Base-by-base conservation (phyloP, 35 echinoderm and acorn worm genomes). In the Heliocidaris erythrogramma region DNA sequence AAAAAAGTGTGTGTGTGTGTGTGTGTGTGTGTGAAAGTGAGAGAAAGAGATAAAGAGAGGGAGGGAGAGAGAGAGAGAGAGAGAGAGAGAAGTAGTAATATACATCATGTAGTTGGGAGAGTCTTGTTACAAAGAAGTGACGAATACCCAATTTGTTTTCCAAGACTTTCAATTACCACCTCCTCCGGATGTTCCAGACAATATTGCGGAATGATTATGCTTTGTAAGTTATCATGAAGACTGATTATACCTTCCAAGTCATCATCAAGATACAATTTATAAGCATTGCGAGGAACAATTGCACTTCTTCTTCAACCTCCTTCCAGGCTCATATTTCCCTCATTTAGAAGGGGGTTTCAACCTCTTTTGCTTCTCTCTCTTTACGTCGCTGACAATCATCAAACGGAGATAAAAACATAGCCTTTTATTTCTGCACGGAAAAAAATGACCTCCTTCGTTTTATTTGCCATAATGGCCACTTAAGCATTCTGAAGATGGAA, bases 401-500 rank as follows among this genome's bases (percentile, higher is more conserved):
- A 14, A 56, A 56, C 10, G 10, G 52, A 14, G 10, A 56, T 56
- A 78, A 78, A 78, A 21, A 78, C 27, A 78, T 18, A 24, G 16
- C 61, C 17, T 24, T 16, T 27, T 71, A 71, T 27, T 71, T 27
- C 52, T 27, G 61, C 61, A 27, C 61, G 61, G 17, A 89, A 89
- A 32, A 13, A 48, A 48, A 89, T 89, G 87, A 89, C 87, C 87
- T 89, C 87, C 31, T 48, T 48, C 31, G 31, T 48, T 32, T 48
- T 48, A 48, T 89, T 48, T 89, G 87, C 31, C 16, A n/a, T 89
- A 89, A 89, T 89, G 47, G 24, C 31, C 87, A 89, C 30, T 89
- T 89, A 89, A 89, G 87, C 87, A 89, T 89, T 89, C 24, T 89
- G 87, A 89, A 32, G 32, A 89, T 89, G 29, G 87, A 48, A 89